Base-by-base conservation (phyloP, 2,113 vertebrate genomes). In the Cryptomyrus ogoouensis region DNA sequence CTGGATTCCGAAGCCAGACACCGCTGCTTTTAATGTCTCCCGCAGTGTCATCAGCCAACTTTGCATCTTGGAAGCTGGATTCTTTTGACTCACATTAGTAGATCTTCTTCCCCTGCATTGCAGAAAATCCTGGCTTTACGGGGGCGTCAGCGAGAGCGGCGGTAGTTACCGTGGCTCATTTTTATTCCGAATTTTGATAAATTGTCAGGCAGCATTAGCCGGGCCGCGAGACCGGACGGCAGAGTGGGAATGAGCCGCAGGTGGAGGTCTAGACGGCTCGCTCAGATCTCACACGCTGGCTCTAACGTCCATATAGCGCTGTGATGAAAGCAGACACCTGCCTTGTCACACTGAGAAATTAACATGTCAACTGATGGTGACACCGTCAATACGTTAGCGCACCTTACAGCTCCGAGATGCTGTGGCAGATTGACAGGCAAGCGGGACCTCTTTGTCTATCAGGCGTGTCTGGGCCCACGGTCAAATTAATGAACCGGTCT, bases 261-360 rank as follows among this genome's bases (percentile, higher is more conserved):
- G 85, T 35, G 47, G 5, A 47, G 50, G 50, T 39, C 27, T 53
- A 27, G 50, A 50, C n/a, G 17, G 5, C 27, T 4, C 1, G 6
- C 85, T 56, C 31, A 10, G 27, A 53, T 21, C 47, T 87, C 50
- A 53, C 85, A 9, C n/a, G 50, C 50, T 12, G 62, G 9, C 24
- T 56, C 49, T 39, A 19, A 56, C 50, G 21, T 42, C 85, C 47
- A 21, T 12, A 87, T 39, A 87, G n/a, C 85, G 31, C 35, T 6
- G 5, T 5, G 47, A 56, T 87, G 85, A 53, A 56, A 35, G 85
- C 47, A 9, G 85, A 56, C 50, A 87, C 85, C 85, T 87, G 85
- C 85, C 85, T 35, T 53, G 85, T 87, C 85, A 87, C 49, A 9
- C 44, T 87, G 85, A 56, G 49, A 87, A 53, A 87, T 87, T 53